Conservation (phyloP, 2,888 invertebrate genomes). For the Ommatoiulus sabulosus region DNA sequence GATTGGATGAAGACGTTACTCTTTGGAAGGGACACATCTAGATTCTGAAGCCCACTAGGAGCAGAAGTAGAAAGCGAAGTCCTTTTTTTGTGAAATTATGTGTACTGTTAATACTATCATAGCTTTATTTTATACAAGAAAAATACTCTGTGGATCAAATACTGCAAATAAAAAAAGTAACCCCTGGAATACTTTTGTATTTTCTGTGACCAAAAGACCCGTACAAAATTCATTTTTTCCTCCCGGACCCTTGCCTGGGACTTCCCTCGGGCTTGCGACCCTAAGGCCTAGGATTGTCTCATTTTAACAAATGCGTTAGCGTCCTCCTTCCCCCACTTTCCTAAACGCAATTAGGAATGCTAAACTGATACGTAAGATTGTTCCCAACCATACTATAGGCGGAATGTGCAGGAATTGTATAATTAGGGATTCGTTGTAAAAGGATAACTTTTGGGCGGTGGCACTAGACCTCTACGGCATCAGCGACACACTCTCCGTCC, state of each 20-base stretch:
- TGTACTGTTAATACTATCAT: background rate
- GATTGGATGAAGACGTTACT: constrained; percentile 69
- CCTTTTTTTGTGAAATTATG: background rate
- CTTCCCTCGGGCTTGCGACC: background rate
- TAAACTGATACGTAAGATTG: background rate
- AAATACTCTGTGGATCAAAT: constrained; percentile 2
- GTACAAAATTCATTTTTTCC: too few species aligned
- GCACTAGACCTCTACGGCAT: background rate
- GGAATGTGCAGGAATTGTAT: constrained; percentile 2
- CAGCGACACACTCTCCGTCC: constrained; percentile 12
- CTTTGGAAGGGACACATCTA: constrained; percentile 68
- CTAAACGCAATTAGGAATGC: background rate
- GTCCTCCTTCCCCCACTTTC: background rate
- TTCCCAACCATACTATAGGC: background rate
- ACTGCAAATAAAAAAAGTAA: constrained; percentile 4
- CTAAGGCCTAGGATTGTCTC: background rate
- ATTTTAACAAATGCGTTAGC: background rate
- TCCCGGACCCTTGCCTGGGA: background rate
- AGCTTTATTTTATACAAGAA: constrained; percentile 23
- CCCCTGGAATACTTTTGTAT: background rate
- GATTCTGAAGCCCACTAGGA: constrained; percentile 62
- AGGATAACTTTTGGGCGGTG: background rate
- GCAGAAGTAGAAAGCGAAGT: background rate
- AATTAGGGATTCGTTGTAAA: constrained; percentile 16
- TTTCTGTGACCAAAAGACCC: background rate